Conservation (phyloP, 2,797 vertebrate species). For the Hippopotamyrus pictus region DNA sequence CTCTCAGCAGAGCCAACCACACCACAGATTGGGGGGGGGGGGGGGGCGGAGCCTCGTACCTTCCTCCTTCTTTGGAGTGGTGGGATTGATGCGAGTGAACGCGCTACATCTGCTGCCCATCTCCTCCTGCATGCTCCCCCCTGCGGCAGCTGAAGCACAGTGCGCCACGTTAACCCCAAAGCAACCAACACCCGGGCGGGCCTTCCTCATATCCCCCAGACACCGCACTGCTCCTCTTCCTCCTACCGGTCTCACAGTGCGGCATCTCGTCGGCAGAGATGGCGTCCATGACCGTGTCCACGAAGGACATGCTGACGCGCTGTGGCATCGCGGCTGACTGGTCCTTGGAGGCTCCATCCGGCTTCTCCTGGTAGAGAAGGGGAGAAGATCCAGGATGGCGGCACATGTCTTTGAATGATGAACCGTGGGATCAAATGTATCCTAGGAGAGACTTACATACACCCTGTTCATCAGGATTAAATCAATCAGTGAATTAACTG, state of each 20-base stretch:
- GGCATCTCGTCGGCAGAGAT: conserved; percentile 46
- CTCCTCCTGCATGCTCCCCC: conserved; percentile 31
- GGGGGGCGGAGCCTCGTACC: neutral
- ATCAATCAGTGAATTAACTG: neutral
- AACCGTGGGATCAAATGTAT: neutral
- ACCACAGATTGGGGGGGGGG: neutral
- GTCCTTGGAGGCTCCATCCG: conserved; percentile 22
- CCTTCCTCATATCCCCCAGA: conserved; percentile 37
- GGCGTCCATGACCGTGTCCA: conserved; percentile 60
- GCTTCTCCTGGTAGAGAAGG: conserved; percentile 36
- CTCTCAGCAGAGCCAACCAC: neutral
- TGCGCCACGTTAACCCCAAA: neutral
- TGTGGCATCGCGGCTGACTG: neutral
- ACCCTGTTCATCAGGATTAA: neutral
- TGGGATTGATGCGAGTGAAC: conserved; percentile 52
- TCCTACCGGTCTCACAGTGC: conserved; percentile 26
- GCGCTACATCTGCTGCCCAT: conserved; percentile 63
- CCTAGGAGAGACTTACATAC: neutral
- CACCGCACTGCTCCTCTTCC: conserved; percentile 10
- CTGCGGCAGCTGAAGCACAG: conserved; percentile 35
- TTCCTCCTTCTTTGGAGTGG: conserved; percentile 36
- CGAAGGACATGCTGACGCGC: conserved; percentile 43
- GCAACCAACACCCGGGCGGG: neutral
- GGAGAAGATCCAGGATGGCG: neutral
- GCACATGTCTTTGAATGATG: neutral